Evolutionary conservation across 2,797 vertebrate genomes (phyloP).

Genomic region (Pempheris klunzingeri): DNA sequence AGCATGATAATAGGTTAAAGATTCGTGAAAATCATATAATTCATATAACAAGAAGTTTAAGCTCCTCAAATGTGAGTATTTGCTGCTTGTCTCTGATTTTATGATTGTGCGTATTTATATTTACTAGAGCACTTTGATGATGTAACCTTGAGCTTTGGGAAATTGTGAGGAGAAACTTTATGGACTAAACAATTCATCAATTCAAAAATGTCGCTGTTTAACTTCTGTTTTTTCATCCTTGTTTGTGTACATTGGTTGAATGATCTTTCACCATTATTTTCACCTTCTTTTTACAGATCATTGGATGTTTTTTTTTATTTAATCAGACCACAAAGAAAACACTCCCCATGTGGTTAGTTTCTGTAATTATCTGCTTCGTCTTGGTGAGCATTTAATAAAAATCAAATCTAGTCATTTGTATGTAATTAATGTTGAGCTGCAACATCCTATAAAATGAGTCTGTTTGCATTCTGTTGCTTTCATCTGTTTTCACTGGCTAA

Average conservation of each 20-base stretch:
- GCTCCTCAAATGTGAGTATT: background rate
- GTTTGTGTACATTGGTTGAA: background rate
- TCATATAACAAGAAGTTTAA: background rate
- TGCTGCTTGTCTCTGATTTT: background rate
- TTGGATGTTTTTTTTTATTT: conserved; percentile 8
- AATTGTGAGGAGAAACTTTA: background rate
- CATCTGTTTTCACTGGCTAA: conserved; percentile 62
- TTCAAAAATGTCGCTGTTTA: conserved; percentile 3
- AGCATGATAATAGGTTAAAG: too few species aligned
- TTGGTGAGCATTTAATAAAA: conserved; percentile 50
- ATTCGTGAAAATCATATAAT: too few species aligned
- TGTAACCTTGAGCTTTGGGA: background rate
- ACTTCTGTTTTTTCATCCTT: background rate
- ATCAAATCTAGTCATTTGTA: conserved; percentile 48
- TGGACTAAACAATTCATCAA: background rate
- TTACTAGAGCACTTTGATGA: background rate
- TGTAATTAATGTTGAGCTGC: conserved; percentile 56
- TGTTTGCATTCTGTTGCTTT: conserved; percentile 65
- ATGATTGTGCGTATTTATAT: background rate
- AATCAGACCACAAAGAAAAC: conserved; percentile 39
- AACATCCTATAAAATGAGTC: conserved; percentile 38
- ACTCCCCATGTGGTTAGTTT: conserved; percentile 30
- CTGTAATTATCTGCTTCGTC: conserved; percentile 50
- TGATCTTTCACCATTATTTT: conserved; percentile 7
- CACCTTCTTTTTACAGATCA: conserved; percentile 8